phyloP scores from a whole-genome alignment of 2,888 invertebrate genomes.

The Pomacea canaliculata region DNA sequence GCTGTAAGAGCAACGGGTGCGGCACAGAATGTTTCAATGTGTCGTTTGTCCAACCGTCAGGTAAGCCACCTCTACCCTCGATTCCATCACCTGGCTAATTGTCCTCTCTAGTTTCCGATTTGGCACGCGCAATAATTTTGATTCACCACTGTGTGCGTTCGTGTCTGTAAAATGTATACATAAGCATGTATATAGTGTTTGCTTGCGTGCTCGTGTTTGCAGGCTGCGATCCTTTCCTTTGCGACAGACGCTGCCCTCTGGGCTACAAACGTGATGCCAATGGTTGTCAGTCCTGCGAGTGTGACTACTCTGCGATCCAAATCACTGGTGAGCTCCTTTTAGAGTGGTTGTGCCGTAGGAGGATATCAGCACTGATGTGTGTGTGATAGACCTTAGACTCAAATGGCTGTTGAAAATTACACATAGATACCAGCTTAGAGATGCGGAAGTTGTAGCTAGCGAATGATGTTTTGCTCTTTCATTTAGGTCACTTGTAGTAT shows the following conservation, averaged over 20 bases:
- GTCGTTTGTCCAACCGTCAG: slow-evolving; percentile 19
- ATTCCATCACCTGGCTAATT: too few relatives aligned
- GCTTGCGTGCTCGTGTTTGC: background rate
- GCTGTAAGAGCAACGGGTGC: slow-evolving; percentile 24
- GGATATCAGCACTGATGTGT: too few relatives aligned
- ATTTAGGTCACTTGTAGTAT: too few relatives aligned
- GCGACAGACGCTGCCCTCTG: background rate
- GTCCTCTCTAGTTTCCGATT: too few relatives aligned
- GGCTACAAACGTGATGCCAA: background rate
- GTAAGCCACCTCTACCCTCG: background rate
- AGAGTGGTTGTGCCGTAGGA: too few relatives aligned
- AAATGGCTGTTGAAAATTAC: too few relatives aligned
- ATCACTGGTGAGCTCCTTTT: background rate
- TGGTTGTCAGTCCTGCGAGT: background rate
- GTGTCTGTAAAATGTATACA: background rate
- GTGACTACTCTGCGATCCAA: background rate
- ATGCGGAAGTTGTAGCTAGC: too few relatives aligned
- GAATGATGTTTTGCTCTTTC: too few relatives aligned
- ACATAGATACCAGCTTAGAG: too few relatives aligned
- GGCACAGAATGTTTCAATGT: slow-evolving; percentile 18
- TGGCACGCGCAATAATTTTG: too few relatives aligned
- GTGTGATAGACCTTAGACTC: too few relatives aligned
- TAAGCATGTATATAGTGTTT: background rate
- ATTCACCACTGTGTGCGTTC: background rate
- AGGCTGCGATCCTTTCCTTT: background rate